phyloP scores from a whole-genome alignment of 2,113 vertebrate genomes.

The Semnornis frantzii region DNA sequence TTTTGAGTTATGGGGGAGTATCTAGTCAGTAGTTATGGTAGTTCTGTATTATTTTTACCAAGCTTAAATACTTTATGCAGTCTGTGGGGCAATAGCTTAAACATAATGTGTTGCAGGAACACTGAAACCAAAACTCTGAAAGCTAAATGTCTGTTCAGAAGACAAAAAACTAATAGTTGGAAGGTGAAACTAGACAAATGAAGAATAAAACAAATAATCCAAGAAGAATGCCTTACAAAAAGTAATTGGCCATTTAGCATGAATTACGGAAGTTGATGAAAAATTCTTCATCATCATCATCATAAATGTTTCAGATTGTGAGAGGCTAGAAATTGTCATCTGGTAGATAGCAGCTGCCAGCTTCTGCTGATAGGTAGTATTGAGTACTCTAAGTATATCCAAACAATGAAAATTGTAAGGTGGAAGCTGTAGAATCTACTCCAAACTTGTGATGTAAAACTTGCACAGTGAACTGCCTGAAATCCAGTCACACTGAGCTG shows the following conservation, averaged over 20 bases:
- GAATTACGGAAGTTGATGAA: not conserved
- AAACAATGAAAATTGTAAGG: not conserved
- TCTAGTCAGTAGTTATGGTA: not conserved
- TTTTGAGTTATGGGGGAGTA: not conserved
- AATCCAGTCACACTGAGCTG: not conserved
- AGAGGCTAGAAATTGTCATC: conserved; percentile 20
- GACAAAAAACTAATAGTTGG: not conserved
- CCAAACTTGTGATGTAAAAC: conserved; percentile 5
- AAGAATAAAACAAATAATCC: not conserved
- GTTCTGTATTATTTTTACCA: not conserved
- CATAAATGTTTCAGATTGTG: conserved; percentile 4
- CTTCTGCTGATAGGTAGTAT: conserved; percentile 54
- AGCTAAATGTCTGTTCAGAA: not conserved
- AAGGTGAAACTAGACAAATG: not conserved
- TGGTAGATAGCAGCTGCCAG: conserved; percentile 45
- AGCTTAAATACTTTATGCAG: not conserved
- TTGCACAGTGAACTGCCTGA: not conserved
- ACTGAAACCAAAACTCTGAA: not conserved
- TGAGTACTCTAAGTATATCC: not conserved
- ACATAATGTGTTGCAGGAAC: not conserved
- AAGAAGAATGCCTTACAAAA: not conserved
- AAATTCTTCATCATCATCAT: not conserved
- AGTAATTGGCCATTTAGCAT: not conserved
- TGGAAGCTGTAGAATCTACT: not conserved
- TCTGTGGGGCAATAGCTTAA: not conserved